Percentiles rank a stretch among this genome's conserved stretches.
Conservation (phyloP, 2,113 vertebrate species). For the Lophius piscatorius region DNA sequence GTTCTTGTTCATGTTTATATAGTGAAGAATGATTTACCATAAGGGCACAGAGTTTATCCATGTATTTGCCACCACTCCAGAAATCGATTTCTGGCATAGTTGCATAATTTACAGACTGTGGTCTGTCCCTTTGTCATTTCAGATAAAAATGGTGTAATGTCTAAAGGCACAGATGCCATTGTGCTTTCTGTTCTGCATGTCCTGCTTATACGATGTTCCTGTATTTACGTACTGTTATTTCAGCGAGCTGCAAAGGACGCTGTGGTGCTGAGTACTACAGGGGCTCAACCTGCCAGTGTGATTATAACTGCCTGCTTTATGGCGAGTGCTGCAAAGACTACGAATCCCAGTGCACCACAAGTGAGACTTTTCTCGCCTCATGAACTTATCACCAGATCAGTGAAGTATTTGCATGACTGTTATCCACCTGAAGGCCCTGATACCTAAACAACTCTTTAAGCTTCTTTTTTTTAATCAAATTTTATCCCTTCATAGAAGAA, state of each 20-base stretch:
- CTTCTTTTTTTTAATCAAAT: no score
- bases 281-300: slow-evolving; percentile 89
- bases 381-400: no score
- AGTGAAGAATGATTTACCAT: slow-evolving; percentile 42
- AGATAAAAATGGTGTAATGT: not conserved
- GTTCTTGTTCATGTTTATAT: slow-evolving; percentile 37
- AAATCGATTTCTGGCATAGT: slow-evolving; percentile 23
- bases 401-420: no score
- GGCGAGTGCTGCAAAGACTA: slow-evolving; percentile 93
- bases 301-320: slow-evolving; percentile 87
- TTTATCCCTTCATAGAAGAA: not conserved
- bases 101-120: not conserved
- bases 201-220: no score
- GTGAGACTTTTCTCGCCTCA: slow-evolving; percentile 73
- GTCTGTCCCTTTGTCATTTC: no score
- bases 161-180: not conserved
- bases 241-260: slow-evolving; percentile 87
- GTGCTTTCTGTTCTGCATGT: not conserved
- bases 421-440: no score
- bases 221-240: not conserved
- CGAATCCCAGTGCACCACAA: slow-evolving; percentile 84
- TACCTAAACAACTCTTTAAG: no score
- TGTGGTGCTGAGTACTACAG: slow-evolving; percentile 91
- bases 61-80: not conserved
- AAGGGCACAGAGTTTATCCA: not conserved